Evolutionary conservation across 2,797 vertebrate species (phyloP).

Genomic region (Echeneis naucrates): DNA sequence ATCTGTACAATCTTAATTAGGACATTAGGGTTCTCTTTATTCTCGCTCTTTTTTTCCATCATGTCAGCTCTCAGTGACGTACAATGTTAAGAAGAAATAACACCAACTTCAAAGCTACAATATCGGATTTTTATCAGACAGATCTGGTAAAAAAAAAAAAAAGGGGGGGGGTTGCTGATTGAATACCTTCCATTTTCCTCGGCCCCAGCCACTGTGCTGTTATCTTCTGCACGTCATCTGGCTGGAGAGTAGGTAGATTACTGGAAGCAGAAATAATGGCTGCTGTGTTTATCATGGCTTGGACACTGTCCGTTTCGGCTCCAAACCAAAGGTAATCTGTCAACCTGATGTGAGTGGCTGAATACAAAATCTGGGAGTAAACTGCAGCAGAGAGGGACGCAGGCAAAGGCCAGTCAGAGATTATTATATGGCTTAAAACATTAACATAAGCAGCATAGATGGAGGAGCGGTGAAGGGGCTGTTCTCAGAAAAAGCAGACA

Average conservation of each 20-base stretch:
- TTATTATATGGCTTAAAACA: conserved; percentile 39
- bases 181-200: conserved; percentile 61
- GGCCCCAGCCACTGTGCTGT: conserved; percentile 58
- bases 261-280: conserved; percentile 81
- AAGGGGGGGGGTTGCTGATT: conserved; percentile 34
- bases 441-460: conserved; percentile 57
- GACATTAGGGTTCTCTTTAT: conserved; percentile 73
- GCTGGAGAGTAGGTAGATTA: conserved; percentile 73
- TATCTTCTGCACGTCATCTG: conserved; percentile 78
- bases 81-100: conserved; percentile 57
- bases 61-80: conserved; percentile 75
- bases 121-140: conserved; percentile 58
- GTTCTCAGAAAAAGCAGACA: conserved; percentile 44
- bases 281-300: conserved; percentile 77
- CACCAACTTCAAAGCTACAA: conserved; percentile 64
- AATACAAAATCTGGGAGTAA: conserved; percentile 64
- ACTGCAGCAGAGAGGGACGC: conserved; percentile 50
- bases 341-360: conserved; percentile 68
- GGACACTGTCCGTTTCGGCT: conserved; percentile 76
- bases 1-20: conserved; percentile 80
- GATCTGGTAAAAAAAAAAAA: conserved; percentile 45
- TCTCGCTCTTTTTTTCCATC: conserved; percentile 71
- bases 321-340: conserved; percentile 78
- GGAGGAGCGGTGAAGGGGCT: conserved; percentile 15
- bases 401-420: conserved; percentile 54